These are phyloP conservation scores for Mesochorus sp. DNA, from an alignment of 2,888 invertebrate genomes.

Conservation along the genomic window DNA sequence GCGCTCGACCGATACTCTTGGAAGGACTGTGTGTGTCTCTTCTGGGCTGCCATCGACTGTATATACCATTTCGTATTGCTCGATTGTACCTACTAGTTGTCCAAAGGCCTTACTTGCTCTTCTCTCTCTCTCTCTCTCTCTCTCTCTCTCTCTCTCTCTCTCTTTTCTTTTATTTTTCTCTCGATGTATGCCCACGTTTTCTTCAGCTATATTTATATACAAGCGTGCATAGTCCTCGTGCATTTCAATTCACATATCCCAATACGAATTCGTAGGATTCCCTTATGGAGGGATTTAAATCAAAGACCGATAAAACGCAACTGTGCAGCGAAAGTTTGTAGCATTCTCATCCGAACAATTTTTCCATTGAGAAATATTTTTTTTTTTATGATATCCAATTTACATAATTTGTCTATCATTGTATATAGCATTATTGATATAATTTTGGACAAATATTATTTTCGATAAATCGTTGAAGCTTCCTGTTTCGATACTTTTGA, in stretches of 20 bases:
- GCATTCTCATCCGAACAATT: no score
- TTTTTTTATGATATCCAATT: no score
- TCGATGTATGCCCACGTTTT: background rate
- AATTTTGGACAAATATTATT: no score
- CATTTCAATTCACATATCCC: slow-evolving; percentile 48
- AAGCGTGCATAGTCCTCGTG: background rate
- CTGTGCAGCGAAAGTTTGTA: background rate
- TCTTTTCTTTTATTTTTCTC: no score
- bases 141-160: no score
- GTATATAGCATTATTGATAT: no score
- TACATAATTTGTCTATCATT: no score
- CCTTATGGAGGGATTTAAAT: slow-evolving; percentile 29
- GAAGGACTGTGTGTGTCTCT: slow-evolving; percentile 35
- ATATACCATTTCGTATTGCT: slow-evolving; percentile 12
- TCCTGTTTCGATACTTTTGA: no score
- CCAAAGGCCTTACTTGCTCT: background rate
- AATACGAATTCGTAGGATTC: slow-evolving; percentile 41
- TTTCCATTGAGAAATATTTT: no score
- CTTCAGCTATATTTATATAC: background rate
- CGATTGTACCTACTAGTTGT: slow-evolving; percentile 15
- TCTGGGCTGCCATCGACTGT: slow-evolving; percentile 35
- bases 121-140: background rate
- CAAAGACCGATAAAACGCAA: slow-evolving; percentile 38
- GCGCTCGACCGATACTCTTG: slow-evolving; percentile 17
- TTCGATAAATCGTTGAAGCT: no score